Evolutionary conservation across 2,113 vertebrate genomes (phyloP), one percentile per base, ranked within the genome.

Genomic region (Sinocyclocheilus maitianheensis): DNA sequence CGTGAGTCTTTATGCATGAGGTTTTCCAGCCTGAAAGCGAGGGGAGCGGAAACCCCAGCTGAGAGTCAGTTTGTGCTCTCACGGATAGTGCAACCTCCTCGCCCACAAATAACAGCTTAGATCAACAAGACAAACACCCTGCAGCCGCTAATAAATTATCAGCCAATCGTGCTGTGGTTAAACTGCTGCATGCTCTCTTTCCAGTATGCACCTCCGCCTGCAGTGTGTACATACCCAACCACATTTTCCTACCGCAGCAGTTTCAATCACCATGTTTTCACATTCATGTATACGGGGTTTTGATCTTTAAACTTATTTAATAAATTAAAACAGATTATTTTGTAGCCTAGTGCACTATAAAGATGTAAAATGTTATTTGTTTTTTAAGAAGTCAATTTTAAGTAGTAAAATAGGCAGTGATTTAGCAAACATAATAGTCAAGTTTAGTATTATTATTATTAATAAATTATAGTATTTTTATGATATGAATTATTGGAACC

Each of bases 71-170:
- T 78, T 63, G 67, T 55, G 34, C 4, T 40, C 46, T 80, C 26
- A 83, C 81, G 48, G 43, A 55, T 71, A 48, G 18, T 55, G 67
- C 51, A 83, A 55, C 40, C 83, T 46, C 3, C 7, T n/a, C 2
- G 18, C 48, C 77, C 69, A 77, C 74, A 71, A 82, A 71, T 78
- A 83, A 77, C 18, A 40, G 79, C 83, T 58, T n/a, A 82, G 71
- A 62, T 65, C 7, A 84, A 37, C 63, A 62, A 80, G 48, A 65
- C 53, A 55, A 43, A 60, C 81, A 77, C 34, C 37, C 84, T 85
- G 87, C 40, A 84, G 72, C 48, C 67, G 81, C 22, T 85, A 87
- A 85, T 85, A 55, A 48, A 26, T 79, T 16, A 87, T 85, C 86
- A 85, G 67, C 74, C 63, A 69, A 67, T 75, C 77, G 65, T 11